These are phyloP conservation scores for Trachelus tabidus DNA, from an alignment of 2,888 invertebrate genomes.

Conservation along the genomic window DNA sequence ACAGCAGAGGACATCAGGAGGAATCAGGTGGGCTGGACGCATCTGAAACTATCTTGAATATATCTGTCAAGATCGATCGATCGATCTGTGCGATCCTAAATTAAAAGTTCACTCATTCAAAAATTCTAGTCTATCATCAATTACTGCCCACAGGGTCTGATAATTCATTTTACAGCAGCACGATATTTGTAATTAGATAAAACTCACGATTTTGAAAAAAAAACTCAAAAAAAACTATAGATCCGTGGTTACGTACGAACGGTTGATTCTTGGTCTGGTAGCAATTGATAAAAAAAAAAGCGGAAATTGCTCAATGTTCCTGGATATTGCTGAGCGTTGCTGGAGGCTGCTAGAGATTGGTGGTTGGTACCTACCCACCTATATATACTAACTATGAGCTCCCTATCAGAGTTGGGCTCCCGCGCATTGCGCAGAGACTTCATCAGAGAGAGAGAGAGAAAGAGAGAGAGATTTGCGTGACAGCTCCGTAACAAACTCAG, in stretches of 20 bases:
- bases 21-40: background rate
- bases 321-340: background rate
- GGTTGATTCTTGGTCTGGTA: background rate
- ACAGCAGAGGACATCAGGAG: background rate
- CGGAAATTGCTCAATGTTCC: background rate
- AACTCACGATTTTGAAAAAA: background rate
- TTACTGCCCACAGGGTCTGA: background rate
- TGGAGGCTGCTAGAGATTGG: background rate
- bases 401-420: conserved; percentile 36
- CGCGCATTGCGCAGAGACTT: conserved; percentile 59
- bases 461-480: conserved; percentile 54
- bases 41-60: background rate
- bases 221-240: background rate
- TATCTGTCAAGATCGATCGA: background rate
- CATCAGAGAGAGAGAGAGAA: conserved; percentile 51
- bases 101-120: background rate
- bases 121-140: background rate
- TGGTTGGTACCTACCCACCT: background rate
- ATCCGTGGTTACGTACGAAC: background rate
- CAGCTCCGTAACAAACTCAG: conserved; percentile 44
- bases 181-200: background rate
- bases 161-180: background rate
- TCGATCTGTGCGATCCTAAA: background rate
- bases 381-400: background rate
- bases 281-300: background rate